Percentiles rank a stretch among this genome's conserved stretches.
phyloP scores from a whole-genome alignment of 2,888 invertebrate genomes.

The Meteorus cinctellus region DNA sequence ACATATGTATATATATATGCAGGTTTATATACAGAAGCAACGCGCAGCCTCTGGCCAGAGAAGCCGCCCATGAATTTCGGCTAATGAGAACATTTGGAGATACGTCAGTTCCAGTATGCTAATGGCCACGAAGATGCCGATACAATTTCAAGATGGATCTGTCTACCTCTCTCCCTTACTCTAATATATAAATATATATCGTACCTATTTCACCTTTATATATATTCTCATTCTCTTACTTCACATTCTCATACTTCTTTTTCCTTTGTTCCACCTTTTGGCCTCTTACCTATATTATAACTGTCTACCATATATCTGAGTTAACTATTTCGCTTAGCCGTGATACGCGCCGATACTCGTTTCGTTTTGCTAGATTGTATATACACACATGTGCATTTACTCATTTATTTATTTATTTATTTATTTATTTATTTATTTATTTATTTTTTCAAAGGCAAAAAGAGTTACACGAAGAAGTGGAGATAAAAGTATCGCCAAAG shows the following conservation, averaged over 20 bases:
- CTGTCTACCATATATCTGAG: constrained; percentile 68
- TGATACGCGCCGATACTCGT: constrained; percentile 7
- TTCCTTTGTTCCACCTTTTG: constrained; percentile 24
- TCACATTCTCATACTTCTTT: constrained; percentile 20
- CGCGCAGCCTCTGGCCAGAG: constrained; percentile 56
- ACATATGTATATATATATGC: constrained; percentile 18
- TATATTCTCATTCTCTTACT: constrained; percentile 30
- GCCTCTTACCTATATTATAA: constrained; percentile 66
- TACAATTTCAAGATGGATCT: constrained; percentile 74
- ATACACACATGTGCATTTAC: not conserved
- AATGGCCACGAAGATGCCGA: constrained; percentile 74
- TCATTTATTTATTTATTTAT: not conserved
- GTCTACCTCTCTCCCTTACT: constrained; percentile 55
- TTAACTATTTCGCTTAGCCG: constrained; percentile 63
- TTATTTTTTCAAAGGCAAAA: not conserved
- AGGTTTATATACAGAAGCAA: constrained; percentile 39
- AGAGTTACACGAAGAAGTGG: not conserved
- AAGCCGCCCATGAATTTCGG: constrained; percentile 74
- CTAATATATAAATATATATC: constrained; percentile 18
- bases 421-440: constrained; percentile 3
- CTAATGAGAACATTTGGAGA: constrained; percentile 74
- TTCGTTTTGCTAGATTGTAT: constrained; percentile 20
- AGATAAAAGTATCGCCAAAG: not conserved
- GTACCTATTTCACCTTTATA: constrained; percentile 16
- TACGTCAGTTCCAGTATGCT: constrained; percentile 74